These are phyloP conservation scores for Rhizoglyphus robini DNA, from an alignment of 1,140 invertebrate genomes.

Conservation along the genomic window DNA sequence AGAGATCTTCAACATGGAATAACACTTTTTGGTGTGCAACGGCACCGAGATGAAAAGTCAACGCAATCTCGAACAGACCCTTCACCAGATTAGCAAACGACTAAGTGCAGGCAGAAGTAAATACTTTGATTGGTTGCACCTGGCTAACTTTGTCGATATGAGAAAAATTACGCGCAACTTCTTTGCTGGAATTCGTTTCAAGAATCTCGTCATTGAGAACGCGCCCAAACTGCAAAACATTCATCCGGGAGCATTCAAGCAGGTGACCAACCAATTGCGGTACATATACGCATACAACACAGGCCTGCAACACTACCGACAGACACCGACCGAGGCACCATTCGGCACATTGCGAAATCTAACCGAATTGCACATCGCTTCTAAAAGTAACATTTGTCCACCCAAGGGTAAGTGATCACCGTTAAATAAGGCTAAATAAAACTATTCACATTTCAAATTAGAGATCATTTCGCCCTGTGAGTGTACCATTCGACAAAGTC, in stretches of 20 bases:
- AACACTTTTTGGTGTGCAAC: background rate
- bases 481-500: background rate
- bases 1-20: background rate
- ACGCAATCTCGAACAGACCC: background rate
- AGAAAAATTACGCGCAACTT: background rate
- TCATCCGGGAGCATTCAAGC: constrained; percentile 1
- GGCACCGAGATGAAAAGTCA: background rate
- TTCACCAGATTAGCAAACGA: background rate
- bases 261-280: background rate
- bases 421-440: background rate
- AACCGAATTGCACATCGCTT: background rate
- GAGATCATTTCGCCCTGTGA: constrained; percentile 12
- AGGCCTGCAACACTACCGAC: background rate
- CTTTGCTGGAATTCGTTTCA: constrained; percentile 8
- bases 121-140: constrained; percentile 11
- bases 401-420: background rate
- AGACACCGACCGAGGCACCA: background rate
- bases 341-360: background rate
- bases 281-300: constrained; percentile 17
- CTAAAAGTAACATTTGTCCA: constrained; percentile 2
- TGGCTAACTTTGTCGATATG: background rate
- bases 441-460: background rate
- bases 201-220: constrained; percentile 12
- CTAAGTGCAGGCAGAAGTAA: background rate
- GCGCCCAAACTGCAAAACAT: background rate